Base-by-base conservation (phyloP, 2,797 vertebrate species). In the Syndactyla subalaris region DNA sequence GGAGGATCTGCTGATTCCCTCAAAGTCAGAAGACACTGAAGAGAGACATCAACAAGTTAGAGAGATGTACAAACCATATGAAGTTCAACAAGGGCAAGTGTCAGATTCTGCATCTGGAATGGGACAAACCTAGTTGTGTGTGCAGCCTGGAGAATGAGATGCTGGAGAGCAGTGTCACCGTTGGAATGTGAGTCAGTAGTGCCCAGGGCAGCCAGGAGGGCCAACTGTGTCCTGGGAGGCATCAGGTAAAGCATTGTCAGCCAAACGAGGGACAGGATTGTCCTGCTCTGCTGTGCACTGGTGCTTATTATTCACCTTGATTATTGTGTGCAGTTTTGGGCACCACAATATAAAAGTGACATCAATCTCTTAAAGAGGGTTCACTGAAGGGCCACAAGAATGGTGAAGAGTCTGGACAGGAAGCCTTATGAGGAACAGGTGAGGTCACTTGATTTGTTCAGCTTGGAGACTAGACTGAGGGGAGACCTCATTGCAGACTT, bases 241-340 rank as follows among this genome's bases (percentile, higher is more conserved):
- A 63, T 43, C 39, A 63, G 39, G 29, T 20, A 63, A 63, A 63
- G 30, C 29, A 23, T 32, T 5, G 8, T 15, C 41, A 65, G 10
- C 22, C 4, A 2, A 7, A 24, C 1, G 1, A 63, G 39, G 29
- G 21, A 63, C 19, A 14, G 4, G 39, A 4, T 32, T 43, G 39
- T 62, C 13, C 38, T 10, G 8, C 59, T 62, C 59, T 62, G 19
- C 38, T 30, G 19, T 62, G 18, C 59, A 30, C 38, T 41, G 38
- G 59, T 14, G 45, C 45, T 46, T 46, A 46, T 22, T 46, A 46
- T 46, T 62, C 29, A 63, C 39, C 29, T 6, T 32, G 39, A 32
- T 7, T 32, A 41, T 16, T 43, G 20, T 63, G 29, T 6, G 20
- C 14, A 43, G 38, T 63, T 63, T 43, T 43, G 39, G 39, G 39